phyloP scores from a whole-genome alignment of 2,113 vertebrate genomes.

The Oryzias melastigma region DNA sequence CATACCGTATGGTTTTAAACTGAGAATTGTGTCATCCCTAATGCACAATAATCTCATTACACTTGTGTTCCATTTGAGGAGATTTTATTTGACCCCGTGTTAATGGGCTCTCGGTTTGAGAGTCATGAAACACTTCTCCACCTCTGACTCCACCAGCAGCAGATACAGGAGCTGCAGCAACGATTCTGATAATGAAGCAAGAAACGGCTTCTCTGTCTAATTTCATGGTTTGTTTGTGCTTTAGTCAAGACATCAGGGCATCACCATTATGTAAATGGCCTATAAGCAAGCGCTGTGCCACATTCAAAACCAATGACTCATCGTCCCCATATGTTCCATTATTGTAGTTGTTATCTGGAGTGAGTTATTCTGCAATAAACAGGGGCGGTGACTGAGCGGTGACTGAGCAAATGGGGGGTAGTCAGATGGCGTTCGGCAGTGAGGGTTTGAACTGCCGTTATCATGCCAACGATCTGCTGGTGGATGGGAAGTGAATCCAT shows the following conservation, averaged over 20 bases:
- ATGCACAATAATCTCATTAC: too few species aligned
- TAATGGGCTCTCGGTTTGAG: conserved; percentile 3
- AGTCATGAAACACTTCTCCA: background rate
- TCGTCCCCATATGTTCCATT: conserved; percentile 51
- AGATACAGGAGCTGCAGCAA: conserved; percentile 13
- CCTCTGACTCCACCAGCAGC: background rate
- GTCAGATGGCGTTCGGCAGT: conserved; percentile 21
- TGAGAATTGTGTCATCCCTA: too few species aligned
- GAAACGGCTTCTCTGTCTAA: conserved; percentile 35
- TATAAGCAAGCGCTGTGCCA: conserved; percentile 63
- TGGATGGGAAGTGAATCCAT: conserved; percentile 18
- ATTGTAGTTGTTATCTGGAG: conserved; percentile 45
- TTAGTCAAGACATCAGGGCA: conserved; percentile 53
- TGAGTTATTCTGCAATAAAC: conserved; percentile 52
- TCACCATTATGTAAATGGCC: conserved; percentile 61
- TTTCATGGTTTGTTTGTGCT: conserved; percentile 68
- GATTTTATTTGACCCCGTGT: background rate
- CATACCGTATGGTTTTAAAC: too few species aligned
- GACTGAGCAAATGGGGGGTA: conserved; percentile 39
- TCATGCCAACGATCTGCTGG: background rate
- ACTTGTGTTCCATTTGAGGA: too few species aligned
- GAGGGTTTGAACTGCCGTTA: background rate
- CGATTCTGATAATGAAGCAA: conserved; percentile 35
- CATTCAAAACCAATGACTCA: conserved; percentile 49
- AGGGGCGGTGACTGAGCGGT: conserved; percentile 27